Evolutionary conservation across 1,140 invertebrate genomes (phyloP).

Genomic region (Drosophila oshimai): DNA sequence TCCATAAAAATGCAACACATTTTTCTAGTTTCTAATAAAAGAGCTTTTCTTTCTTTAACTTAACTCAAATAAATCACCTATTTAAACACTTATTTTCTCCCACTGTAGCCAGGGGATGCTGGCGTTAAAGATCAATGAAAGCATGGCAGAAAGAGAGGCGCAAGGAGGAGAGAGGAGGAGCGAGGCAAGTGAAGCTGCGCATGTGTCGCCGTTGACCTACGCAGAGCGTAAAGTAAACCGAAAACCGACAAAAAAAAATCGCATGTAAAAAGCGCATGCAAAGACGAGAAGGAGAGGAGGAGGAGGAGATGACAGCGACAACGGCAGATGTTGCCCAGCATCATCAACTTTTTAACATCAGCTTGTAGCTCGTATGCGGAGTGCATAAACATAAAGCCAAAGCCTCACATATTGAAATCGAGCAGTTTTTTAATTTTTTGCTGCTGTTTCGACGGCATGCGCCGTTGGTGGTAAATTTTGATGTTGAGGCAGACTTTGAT

Average conservation of each 20-base stretch:
- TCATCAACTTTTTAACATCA: constrained; percentile 14
- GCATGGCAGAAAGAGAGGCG: constrained; percentile 27
- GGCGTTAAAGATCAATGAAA: constrained; percentile 78
- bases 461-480: constrained; percentile 76
- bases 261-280: constrained; percentile 68
- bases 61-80: too few species aligned
- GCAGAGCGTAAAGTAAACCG: constrained; percentile 65
- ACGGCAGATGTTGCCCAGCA: constrained; percentile 73
- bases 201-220: constrained; percentile 77
- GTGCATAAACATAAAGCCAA: too few species aligned
- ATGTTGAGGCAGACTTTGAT: constrained; percentile 33
- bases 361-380: constrained; percentile 14
- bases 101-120: constrained; percentile 41
- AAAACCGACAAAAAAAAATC: too few species aligned
- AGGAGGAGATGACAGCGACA: constrained; percentile 40
- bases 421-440: constrained; percentile 57
- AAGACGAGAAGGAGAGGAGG: constrained; percentile 20
- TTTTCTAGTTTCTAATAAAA: too few species aligned
- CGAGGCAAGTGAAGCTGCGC: constrained; percentile 53
- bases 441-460: constrained; percentile 45
- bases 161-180: constrained; percentile 2
- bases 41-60: too few species aligned
- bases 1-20: too few species aligned
- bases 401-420: constrained; percentile 59
- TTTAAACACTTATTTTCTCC: too few species aligned